phyloP scores from a whole-genome alignment of 2,888 invertebrate species.

The Zhengitettix transpicula region DNA sequence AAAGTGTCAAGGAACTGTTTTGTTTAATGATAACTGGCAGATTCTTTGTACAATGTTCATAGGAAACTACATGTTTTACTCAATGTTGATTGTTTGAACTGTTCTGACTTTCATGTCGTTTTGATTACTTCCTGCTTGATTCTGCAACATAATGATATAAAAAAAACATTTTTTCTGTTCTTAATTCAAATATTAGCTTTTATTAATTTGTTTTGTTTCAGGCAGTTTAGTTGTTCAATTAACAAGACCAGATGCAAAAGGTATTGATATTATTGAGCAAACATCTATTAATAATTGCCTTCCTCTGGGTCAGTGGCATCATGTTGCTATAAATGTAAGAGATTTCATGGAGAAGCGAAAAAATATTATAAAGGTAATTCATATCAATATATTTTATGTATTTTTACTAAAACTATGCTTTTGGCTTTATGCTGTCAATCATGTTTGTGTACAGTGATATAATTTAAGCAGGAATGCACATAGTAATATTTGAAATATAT shows the following conservation, averaged over 20 bases:
- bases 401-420: background rate
- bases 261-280: constrained; percentile 31
- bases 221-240: constrained; percentile 32
- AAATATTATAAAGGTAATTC: constrained; percentile 33
- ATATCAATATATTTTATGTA: background rate
- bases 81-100: too few relatives aligned
- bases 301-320: constrained; percentile 35
- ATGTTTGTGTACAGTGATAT: background rate
- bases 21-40: too few relatives aligned
- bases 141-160: too few relatives aligned
- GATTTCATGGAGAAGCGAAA: constrained; percentile 37
- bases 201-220: constrained; percentile 16
- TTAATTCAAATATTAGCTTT: too few relatives aligned
- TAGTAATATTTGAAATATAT: background rate
- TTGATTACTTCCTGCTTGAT: too few relatives aligned
- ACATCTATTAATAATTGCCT: constrained; percentile 29
- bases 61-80: too few relatives aligned
- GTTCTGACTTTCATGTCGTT: too few relatives aligned
- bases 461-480: background rate
- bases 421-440: background rate
- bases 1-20: too few relatives aligned
- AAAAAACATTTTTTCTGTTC: too few relatives aligned
- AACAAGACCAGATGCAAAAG: constrained; percentile 34
- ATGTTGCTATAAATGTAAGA: constrained; percentile 38
- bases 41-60: too few relatives aligned